Conservation (phyloP, 2,113 vertebrate genomes). For the Dromiciops gliroides region DNA sequence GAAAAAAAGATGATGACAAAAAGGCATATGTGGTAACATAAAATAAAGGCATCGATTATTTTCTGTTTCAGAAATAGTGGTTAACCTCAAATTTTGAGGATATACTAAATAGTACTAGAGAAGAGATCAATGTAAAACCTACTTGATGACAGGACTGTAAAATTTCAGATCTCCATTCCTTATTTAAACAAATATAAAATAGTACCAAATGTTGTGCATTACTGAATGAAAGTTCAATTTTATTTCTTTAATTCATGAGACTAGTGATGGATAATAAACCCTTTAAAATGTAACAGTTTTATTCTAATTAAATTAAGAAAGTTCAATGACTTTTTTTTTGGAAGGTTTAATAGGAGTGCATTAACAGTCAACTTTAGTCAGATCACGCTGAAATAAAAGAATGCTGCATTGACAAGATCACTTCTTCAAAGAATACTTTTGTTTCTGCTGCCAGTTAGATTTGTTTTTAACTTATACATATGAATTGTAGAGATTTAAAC, state of each 20-base stretch:
- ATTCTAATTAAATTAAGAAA: conserved; percentile 5
- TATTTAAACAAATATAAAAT: not conserved
- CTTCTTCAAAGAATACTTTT: not conserved
- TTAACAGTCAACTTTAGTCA: not conserved
- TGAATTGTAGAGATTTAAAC: not conserved
- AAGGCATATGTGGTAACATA: conserved; percentile 9
- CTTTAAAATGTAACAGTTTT: conserved; percentile 7
- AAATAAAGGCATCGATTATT: not conserved
- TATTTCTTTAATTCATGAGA: conserved; percentile 17
- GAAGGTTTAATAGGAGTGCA: conserved; percentile 4
- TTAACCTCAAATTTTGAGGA: not conserved
- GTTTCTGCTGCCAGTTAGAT: not conserved
- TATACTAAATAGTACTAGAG: conserved; percentile 1
- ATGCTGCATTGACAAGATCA: not conserved
- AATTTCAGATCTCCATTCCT: not conserved
- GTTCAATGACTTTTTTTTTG: not conserved
- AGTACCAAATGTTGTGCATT: not conserved
- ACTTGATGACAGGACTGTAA: not conserved
- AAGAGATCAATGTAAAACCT: not conserved
- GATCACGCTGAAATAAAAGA: not conserved
- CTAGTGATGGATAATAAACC: conserved; percentile 12
- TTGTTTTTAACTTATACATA: conserved; percentile 14
- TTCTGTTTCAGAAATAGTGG: not conserved
- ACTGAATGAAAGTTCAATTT: not conserved
- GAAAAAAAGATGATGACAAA: conserved; percentile 31